Base-by-base conservation (phyloP, 2,888 invertebrate genomes). In the Anagyrus pseudococci region DNA sequence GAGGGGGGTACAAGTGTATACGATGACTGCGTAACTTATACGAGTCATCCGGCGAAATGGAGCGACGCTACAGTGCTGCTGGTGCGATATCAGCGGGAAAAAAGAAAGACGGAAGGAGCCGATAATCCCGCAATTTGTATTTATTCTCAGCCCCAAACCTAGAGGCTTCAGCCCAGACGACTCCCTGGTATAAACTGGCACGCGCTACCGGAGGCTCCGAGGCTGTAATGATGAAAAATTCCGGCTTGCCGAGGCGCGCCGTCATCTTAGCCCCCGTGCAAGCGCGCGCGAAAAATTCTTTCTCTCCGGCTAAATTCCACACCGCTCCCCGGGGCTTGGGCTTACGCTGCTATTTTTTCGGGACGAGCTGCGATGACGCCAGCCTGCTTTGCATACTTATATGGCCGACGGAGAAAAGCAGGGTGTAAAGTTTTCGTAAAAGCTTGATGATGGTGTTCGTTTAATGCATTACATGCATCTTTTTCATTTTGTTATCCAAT, bases 81-180 rank as follows among this genome's bases (percentile, higher is more conserved):
- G n/a, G 33, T 53, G 71, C 67, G 58, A 68, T 73, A 71, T 74
- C 73, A 69, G 72, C 68, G 68, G 60, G 68, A 69, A 68, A 72
- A 76, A 8, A 37, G n/a, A n/a, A n/a, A n/a, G n/a, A n/a, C n/a
- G n/a, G n/a, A n/a, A n/a, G 20, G 71, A 72, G 72, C 71, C 70
- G 74, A 76, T 80, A 80, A 80, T 79, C 79, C 78, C 41, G 77
- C 80, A 80, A 80, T 80, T 80, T 80, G 79, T 80, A 80, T 80
- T 80, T 80, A 80, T 80, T 79, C 75, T 73, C 76, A 68, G 67
- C 71, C 70, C 37, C 46, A n/a, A n/a, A n/a, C n/a, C n/a, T n/a
- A n/a, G n/a, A n/a, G n/a, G n/a, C 33, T 37, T 4, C 33, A 2
- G 10, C 33, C 10, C 8, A 37, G 2, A 15, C 48, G 19, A n/a